Base-by-base conservation (phyloP, 2,113 vertebrate genomes). In the Prolemur simus region DNA sequence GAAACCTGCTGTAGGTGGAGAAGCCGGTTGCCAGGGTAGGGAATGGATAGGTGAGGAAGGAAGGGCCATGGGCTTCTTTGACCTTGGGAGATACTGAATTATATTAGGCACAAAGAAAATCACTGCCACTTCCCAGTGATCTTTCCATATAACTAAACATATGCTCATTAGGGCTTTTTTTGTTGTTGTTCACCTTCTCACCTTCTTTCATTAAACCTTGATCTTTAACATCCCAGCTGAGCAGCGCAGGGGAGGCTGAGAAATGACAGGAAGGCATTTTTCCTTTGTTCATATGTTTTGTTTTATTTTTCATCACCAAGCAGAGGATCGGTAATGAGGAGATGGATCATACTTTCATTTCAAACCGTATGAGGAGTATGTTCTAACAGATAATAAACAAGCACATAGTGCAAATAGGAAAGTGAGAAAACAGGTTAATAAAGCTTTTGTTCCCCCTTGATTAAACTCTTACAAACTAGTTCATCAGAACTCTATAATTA, bases 151-250 rank as follows among this genome's bases (percentile, higher is more conserved):
- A 98, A 92, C 98, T 93, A 96, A 98, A 96, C 82, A 98, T 90
- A 97, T 87, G 95, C 97, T 98, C 97, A 98, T 98, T 98, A 98
- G 95, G 77, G 71, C 25, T 42, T 45, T 85, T 81, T 54, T 29
- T 88, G 77, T 83, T 69, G 15, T 77, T 78, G 96, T 80, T 94
- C 97, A 98, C 98, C 97, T 98, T 98, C 96, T 98, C 96, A 98
- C 98, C 97, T 98, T 98, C 97, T 98, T 98, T 98, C 97, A 98
- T 98, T 98, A 98, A 98, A 97, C 96, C 94, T 80, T 89, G 93
- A 68, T 97, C 97, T 98, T 98, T 97, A 92, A 69, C 77, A 45
- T 98, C 97, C 96, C 97, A 96, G 97, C 97, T 98, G 98, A 98
- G 97, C 98, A 98, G 96, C 97, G 97, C 97, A 98, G 87, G 94